These are phyloP conservation scores for Rhegmatorhina hoffmannsi DNA, from an alignment of 2,113 vertebrate genomes.

Conservation along the genomic window DNA sequence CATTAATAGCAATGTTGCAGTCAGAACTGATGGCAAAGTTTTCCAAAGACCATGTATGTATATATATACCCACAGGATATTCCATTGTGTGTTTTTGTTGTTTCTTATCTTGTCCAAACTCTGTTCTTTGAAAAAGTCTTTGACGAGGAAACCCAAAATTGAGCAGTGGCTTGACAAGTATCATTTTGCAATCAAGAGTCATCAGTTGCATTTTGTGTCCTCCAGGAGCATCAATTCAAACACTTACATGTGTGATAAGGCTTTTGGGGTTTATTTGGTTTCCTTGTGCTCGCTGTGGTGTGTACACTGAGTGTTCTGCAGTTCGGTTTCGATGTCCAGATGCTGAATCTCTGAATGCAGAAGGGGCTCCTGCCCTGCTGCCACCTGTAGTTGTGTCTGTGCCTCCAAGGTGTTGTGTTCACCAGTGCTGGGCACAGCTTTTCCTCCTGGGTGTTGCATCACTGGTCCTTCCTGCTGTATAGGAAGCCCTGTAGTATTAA, in stretches of 20 bases:
- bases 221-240: neutral
- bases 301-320: neutral
- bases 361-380: neutral
- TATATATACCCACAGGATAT: slow-evolving; percentile 49
- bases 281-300: neutral
- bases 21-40: slow-evolving; percentile 52
- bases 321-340: neutral
- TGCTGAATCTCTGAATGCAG: neutral
- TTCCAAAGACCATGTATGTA: neutral
- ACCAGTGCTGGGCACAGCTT: slow-evolving; percentile 48
- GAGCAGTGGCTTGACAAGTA: neutral
- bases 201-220: neutral
- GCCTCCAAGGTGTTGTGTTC: slow-evolving; percentile 55
- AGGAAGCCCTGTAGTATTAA: slow-evolving; percentile 86
- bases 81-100: neutral
- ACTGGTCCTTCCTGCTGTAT: slow-evolving; percentile 73
- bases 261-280: neutral
- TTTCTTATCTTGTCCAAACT: slow-evolving; percentile 4
- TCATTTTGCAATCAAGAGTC: neutral
- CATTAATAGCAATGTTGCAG: slow-evolving; percentile 37
- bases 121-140: slow-evolving; percentile 36
- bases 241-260: neutral
- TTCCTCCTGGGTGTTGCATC: slow-evolving; percentile 48
- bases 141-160: slow-evolving; percentile 21
- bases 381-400: slow-evolving; percentile 45